Base-by-base conservation (phyloP, 2,888 invertebrate species). In the Cryptocheilus praepositus region DNA sequence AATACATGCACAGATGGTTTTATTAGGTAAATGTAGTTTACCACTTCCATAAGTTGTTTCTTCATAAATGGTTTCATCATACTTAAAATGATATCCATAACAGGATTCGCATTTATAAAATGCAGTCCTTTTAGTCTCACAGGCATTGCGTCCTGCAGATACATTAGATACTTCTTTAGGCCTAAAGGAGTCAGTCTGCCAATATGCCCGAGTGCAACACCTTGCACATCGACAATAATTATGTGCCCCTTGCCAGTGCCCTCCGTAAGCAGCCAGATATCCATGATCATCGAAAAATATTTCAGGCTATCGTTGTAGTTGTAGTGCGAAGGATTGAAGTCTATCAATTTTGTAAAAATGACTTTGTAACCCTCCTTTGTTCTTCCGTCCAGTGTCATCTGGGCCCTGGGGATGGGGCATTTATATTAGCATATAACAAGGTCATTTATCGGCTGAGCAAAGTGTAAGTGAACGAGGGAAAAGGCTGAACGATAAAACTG, bases 21-120 rank as follows among this genome's bases (percentile, higher is more conserved):
- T 7, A 45, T 45, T 45, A 25, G 25, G 16, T 45, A 49, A 36
- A 8, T 36, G 16, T 56, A 55, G 44, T 45, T 74, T 78, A 89
- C 89, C 83, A 89, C 76, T 4, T 86, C 85, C 67, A 88, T 75
- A 0, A 94, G 86, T 49, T 92, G 90, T 80, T 94, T 94, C 82
- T 92, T 94, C 90, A 94, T 91, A 81, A 95, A 94, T 0, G 94
- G 94, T 81, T 90, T 92, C 88, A 94, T 90, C 70, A 95, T 81
- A 67, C 92, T 91, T 89, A 95, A 85, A 67, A 94, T 84, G 80
- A 92, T 92, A 81, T 94, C 95, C 90, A 94, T 92, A 74, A 94
- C 92, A 1, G 91, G 89, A 0, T 93, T 92, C 0, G 93, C 92
- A 83, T 93, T 94, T 60, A 94, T 85, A 74, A 94, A 94, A 82